phyloP scores from a whole-genome alignment of 2,888 invertebrate genomes.

The Nomada flava region DNA sequence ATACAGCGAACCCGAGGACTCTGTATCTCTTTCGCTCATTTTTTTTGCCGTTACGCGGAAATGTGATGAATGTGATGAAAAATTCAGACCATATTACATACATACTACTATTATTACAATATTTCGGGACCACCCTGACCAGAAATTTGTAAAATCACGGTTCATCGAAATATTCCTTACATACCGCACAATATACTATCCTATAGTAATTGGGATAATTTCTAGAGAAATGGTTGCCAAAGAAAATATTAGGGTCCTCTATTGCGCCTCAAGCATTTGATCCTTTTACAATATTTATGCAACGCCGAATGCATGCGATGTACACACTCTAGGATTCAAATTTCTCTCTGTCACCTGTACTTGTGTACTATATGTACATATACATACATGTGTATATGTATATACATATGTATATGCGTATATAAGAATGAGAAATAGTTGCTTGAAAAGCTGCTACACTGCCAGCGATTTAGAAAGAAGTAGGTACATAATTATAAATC shows the following conservation, averaged over 20 bases:
- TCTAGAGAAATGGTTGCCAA: background rate
- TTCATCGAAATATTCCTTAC: too few relatives aligned
- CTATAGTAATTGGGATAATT: background rate
- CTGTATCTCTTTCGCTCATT: conserved; percentile 57
- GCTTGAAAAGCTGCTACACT: conserved; percentile 66
- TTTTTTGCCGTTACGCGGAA: background rate
- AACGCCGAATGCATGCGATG: conserved; percentile 80
- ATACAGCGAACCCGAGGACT: conserved; percentile 71
- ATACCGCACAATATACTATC: too few relatives aligned
- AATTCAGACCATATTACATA: too few relatives aligned
- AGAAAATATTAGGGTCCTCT: conserved; percentile 46
- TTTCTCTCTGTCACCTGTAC: conserved; percentile 78
- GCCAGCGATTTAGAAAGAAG: conserved; percentile 31
- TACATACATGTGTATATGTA: conserved; percentile 45
- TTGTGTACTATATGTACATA: too few relatives aligned
- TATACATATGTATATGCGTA: conserved; percentile 36
- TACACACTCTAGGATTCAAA: conserved; percentile 83
- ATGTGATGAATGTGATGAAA: too few relatives aligned
- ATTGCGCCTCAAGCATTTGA: conserved; percentile 56
- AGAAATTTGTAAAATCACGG: background rate
- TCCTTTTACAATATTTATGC: conserved; percentile 63
- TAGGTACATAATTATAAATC: too few relatives aligned
- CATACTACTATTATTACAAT: too few relatives aligned
- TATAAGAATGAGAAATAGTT: conserved; percentile 64
- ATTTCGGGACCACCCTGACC: too few relatives aligned